phyloP scores from a whole-genome alignment of 2,797 vertebrate species.

The Argentina silus region DNA sequence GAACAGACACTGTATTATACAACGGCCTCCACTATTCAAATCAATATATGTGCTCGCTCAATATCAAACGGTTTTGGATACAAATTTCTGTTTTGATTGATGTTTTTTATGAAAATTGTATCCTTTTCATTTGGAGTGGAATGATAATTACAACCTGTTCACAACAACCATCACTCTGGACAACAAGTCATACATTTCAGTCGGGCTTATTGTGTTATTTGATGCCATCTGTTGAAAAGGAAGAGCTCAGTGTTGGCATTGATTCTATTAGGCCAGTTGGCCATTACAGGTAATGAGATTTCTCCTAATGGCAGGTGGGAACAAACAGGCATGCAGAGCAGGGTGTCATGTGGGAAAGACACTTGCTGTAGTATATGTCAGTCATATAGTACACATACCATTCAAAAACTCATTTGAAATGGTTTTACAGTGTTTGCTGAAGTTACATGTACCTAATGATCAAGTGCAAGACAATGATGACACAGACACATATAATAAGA shows the following conservation, averaged over 20 bases:
- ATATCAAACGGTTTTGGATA: constrained; percentile 64
- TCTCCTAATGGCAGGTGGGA: constrained; percentile 47
- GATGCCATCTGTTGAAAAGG: constrained; percentile 52
- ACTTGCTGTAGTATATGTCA: not conserved
- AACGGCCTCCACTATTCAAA: not conserved
- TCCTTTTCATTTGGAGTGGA: constrained; percentile 48
- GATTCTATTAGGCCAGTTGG: constrained; percentile 61
- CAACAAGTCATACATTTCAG: constrained; percentile 53
- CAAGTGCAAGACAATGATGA: no score
- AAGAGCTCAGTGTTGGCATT: constrained; percentile 44
- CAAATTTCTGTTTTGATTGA: constrained; percentile 50
- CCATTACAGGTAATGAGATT: constrained; percentile 64
- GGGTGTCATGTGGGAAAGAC: constrained; percentile 19
- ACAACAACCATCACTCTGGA: constrained; percentile 49
- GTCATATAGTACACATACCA: no score
- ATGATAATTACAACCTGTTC: constrained; percentile 60
- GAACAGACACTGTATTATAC: constrained; percentile 69
- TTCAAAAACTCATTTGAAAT: no score
- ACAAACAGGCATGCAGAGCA: not conserved
- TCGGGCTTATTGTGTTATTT: constrained; percentile 69
- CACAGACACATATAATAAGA: no score
- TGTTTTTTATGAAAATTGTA: constrained; percentile 35
- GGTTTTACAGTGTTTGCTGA: no score
- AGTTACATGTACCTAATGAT: no score
- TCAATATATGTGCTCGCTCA: not conserved